Conservation (phyloP, 2,888 invertebrate species). For the Ethmia dodecea region DNA sequence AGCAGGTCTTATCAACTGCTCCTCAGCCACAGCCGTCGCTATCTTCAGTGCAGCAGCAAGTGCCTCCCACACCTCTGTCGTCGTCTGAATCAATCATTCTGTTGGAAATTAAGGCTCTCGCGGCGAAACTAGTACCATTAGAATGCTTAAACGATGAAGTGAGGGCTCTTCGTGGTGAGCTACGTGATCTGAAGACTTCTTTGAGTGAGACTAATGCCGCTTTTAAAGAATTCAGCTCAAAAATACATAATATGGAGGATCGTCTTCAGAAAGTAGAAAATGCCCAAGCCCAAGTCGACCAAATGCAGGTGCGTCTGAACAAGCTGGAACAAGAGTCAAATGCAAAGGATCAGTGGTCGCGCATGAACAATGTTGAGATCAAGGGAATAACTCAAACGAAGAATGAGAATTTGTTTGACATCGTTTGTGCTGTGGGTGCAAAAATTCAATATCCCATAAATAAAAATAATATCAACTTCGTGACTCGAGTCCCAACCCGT, state of each 20-base stretch:
- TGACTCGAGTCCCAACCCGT: slow-evolving; percentile 1
- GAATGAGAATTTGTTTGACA: no score
- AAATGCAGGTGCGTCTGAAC: neutral
- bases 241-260: neutral
- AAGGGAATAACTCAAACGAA: no score
- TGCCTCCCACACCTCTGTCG: no score
- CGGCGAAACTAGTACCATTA: neutral
- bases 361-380: no score
- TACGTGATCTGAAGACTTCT: neutral
- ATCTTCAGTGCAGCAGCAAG: no score
- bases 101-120: neutral
- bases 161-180: neutral
- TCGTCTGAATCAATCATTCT: neutral
- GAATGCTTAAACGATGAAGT: neutral
- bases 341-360: neutral
- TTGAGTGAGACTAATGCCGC: neutral
- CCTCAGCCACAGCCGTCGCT: neutral
- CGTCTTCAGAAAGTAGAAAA: neutral
- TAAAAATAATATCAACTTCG: neutral
- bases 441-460: no score
- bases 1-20: no score
- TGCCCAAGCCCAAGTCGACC: neutral
- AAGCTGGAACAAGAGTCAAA: neutral
- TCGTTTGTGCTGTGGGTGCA: no score
- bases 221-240: neutral